Evolutionary conservation across 2,113 vertebrate genomes (phyloP), one percentile per base, ranked within the genome.

Genomic region (Carassius carassius): DNA sequence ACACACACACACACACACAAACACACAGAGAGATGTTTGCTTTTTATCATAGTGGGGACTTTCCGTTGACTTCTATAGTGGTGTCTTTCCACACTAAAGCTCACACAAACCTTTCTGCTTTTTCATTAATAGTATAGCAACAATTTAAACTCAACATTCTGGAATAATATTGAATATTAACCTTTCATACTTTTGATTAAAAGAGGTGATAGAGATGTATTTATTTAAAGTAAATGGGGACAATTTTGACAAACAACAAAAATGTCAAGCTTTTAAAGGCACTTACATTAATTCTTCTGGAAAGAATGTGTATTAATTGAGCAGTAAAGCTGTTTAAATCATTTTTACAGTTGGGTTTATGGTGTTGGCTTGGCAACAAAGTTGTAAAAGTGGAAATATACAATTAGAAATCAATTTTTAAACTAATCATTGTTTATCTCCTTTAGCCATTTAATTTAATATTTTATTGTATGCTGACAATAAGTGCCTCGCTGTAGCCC

Each of bases 1-100:
- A 67, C 72, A 70, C 81, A 84, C 81, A 70, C 44, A 69, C 51
- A 72, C 21, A 67, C 44, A 67, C 82, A 77, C 32, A 69, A 49
- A 80, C 16, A 73, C 44, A 77, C 44, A 69, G 62, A 80, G 1
- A 21, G 56, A 58, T 58, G 56, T 58, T 58, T 21, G 56, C 7
- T 21, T 58, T 58, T 58, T n/a, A n/a, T 58, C 8, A n/a, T 58
- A 58, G 7, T 67, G 6, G 63, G 14, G 63, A 67, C 25, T 32
- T 67, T 12, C 60, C 25, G 17, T 67, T 9, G 25, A 29, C 13
- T 29, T 65, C 17, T 7, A 3, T 56, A 56, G 17, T 19, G 17
- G 56, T 51, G 51, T 75, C 65, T 16, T 29, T 6, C 25, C 25
- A 29, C 32, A 75, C 21, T 21, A 29, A 75, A 75, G 14, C 14